Evolutionary conservation across 2,113 vertebrate genomes (phyloP).

Genomic region (Otus sunia): DNA sequence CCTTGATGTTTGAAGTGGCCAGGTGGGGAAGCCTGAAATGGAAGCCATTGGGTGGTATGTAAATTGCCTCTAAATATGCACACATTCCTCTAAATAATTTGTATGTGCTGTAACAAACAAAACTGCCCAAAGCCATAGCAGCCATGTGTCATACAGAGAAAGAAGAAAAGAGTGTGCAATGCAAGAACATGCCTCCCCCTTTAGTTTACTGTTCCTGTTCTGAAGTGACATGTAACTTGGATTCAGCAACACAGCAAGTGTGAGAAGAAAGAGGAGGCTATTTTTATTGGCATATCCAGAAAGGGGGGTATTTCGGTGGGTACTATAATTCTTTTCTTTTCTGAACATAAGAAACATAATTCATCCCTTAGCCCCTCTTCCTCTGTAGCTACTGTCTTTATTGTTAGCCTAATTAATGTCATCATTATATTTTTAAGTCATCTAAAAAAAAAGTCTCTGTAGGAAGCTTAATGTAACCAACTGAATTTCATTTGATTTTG

Average conservation of each 20-base stretch:
- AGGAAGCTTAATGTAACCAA: background rate
- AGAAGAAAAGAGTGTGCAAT: rapidly evolving
- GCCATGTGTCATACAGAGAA: background rate
- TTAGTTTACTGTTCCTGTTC: background rate
- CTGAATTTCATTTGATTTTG: background rate
- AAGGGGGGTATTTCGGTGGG: background rate
- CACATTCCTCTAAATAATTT: background rate
- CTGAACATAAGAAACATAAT: background rate
- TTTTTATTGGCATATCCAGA: background rate
- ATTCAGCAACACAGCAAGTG: background rate
- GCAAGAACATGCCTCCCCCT: background rate
- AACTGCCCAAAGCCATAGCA: background rate
- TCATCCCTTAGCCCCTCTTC: background rate
- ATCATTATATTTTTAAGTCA: background rate
- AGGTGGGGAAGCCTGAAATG: background rate
- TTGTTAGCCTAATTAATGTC: background rate
- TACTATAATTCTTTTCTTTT: background rate
- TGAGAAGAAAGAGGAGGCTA: background rate
- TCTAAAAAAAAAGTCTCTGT: background rate
- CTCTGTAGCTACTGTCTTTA: background rate
- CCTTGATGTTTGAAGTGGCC: background rate
- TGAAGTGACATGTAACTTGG: background rate
- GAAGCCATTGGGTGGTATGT: background rate
- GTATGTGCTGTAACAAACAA: background rate
- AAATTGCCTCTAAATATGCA: background rate